phyloP scores from a whole-genome alignment of 2,888 invertebrate genomes.

The Parnassius smintheus region DNA sequence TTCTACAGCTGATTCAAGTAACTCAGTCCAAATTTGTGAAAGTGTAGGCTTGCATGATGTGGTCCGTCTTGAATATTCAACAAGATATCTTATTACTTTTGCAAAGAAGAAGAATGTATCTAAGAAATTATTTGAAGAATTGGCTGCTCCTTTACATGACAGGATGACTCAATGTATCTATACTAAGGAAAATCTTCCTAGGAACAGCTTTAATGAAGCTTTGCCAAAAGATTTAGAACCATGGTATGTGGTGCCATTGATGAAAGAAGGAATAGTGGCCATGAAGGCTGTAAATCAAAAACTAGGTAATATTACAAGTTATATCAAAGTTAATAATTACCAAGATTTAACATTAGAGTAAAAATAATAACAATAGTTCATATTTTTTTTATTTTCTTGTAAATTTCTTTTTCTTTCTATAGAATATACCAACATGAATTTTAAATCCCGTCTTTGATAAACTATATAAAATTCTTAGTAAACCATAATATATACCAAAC shows the following conservation, averaged over 20 bases:
- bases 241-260: constrained; percentile 92
- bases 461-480: no score
- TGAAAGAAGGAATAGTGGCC: constrained; percentile 87
- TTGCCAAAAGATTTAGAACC: constrained; percentile 83
- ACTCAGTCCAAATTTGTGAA: constrained; percentile 96
- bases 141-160: constrained; percentile 88
- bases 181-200: constrained; percentile 82
- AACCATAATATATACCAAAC: no score
- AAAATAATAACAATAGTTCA: no score
- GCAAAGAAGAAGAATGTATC: constrained; percentile 54
- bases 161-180: constrained; percentile 97
- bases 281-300: constrained; percentile 90
- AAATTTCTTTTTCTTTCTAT: no score
- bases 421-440: no score
- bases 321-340: not conserved
- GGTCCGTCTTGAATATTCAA: constrained; percentile 90
- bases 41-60: constrained; percentile 90
- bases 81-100: constrained; percentile 86
- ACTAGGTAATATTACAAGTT: constrained; percentile 77
- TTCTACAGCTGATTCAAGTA: constrained; percentile 97
- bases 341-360: no score
- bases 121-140: constrained; percentile 59
- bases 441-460: no score
- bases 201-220: constrained; percentile 85
- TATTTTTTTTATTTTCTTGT: no score